Conservation (phyloP, 2,113 vertebrate species). For the Dinomys branickii region DNA sequence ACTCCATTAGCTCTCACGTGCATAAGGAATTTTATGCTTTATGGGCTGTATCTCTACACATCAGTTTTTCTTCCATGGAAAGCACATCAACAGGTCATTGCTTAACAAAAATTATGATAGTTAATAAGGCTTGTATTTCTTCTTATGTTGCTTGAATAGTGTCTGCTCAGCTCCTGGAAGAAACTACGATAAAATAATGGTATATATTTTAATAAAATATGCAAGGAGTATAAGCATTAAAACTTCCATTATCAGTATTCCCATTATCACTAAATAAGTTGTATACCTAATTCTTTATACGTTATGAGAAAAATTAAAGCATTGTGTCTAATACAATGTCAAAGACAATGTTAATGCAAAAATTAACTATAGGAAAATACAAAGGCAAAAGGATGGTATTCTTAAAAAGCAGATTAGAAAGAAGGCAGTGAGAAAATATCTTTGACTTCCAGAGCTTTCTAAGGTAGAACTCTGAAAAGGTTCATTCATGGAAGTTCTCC, state of each 20-base stretch:
- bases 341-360: conserved; percentile 70
- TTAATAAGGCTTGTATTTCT: conserved; percentile 65
- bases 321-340: conserved; percentile 69
- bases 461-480: neutral
- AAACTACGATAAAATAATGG: conserved; percentile 61
- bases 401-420: conserved; percentile 51
- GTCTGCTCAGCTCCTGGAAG: conserved; percentile 61
- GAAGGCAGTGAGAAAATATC: neutral
- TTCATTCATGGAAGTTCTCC: neutral
- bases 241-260: conserved; percentile 65
- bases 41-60: neutral
- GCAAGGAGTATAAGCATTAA: conserved; percentile 60
- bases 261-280: conserved; percentile 66
- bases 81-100: conserved; percentile 61
- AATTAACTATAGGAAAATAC: conserved; percentile 67
- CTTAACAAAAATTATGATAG: conserved; percentile 40
- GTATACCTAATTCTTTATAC: conserved; percentile 62
- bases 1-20: neutral
- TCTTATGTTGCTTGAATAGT: conserved; percentile 62
- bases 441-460: conserved; percentile 22
- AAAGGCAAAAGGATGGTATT: conserved; percentile 64
- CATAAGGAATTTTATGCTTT: neutral
- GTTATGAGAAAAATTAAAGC: conserved; percentile 72
- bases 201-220: conserved; percentile 67
- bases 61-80: conserved; percentile 27